These are phyloP conservation scores for Brienomyrus brachyistius DNA, from an alignment of 2,113 vertebrate genomes.

Conservation along the genomic window DNA sequence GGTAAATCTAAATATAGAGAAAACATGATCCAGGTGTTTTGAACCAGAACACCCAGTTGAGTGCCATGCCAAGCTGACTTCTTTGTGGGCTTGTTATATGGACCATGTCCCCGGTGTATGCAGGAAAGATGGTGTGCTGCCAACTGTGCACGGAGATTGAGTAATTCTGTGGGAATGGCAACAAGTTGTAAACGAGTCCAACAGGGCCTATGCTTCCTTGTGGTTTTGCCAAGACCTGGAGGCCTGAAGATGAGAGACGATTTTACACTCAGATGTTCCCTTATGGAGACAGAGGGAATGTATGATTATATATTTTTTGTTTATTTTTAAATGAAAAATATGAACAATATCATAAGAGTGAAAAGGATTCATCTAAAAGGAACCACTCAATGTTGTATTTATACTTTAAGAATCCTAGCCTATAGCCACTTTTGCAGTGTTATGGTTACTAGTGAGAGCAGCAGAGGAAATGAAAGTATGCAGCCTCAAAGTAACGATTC, in stretches of 20 bases:
- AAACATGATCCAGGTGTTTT: conserved; percentile 58
- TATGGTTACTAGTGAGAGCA: conserved; percentile 1
- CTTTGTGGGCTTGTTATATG: conserved; percentile 43
- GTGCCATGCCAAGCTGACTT: conserved; percentile 30
- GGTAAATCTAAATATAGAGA: conserved; percentile 52
- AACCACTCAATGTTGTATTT: background rate
- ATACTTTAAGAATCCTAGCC: background rate
- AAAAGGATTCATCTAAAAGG: background rate
- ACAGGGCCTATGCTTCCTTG: conserved; percentile 22
- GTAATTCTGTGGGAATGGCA: conserved; percentile 25
- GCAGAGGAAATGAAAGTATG: background rate
- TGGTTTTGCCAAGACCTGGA: conserved; percentile 20
- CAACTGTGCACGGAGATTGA: conserved; percentile 34
- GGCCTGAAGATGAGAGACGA: background rate
- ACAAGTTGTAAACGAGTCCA: conserved; percentile 31
- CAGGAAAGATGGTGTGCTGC: conserved; percentile 26
- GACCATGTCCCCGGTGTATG: conserved; percentile 36
- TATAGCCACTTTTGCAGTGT: background rate
- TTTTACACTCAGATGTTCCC: background rate
- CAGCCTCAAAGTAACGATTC: background rate
- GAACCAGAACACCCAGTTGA: conserved; percentile 39
- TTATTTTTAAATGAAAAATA: background rate
- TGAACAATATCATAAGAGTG: background rate
- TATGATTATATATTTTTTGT: background rate
- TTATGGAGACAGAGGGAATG: background rate